Base-by-base conservation (phyloP, 37 sponge, comb jelly and placozoan genomes). In the Halisarca cf. caerulea region DNA sequence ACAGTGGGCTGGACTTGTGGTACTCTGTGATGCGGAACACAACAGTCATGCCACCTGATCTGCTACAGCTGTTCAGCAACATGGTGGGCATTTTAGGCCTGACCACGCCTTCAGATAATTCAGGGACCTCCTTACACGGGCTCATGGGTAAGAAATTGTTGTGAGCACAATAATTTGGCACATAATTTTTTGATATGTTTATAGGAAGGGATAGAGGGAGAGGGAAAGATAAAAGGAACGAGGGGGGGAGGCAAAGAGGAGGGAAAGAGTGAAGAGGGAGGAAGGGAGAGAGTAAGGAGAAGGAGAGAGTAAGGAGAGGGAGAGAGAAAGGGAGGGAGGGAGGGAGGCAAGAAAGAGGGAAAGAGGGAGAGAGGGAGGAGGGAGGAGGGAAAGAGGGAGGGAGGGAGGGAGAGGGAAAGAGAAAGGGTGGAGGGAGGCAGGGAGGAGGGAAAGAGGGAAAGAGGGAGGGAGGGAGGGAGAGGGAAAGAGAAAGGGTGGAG, bases 1-100 rank as follows among this genome's bases (percentile, higher is more conserved):
- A 94, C 37, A 91, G 88, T 79, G 94, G 89, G 33, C 84, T 94
- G 27, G 80, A 59, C 24, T 58, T 94, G 32, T 94, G 94, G 94
- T 88, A 42, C 69, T 73, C 85, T 24, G 83, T 82, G 6, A 53
- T 94, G 68, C 69, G 80, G 41, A 51, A 90, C 58, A 33, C 89
- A 17, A 75, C 89, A 27, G 15, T 55, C 21, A 54, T 80, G 44
- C 55, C 86, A 30, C 37, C 80, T 24, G 91, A 83, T n/a, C 81
- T 94, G 79, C 58, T 88, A 18, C 83, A 78, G 2, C 87, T 94
- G 44, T 44, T 94, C 3, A 51, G 37, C 33, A 90, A 94, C 85
- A 88, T 94, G 87, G 39, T 47, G 2, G 40, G 59, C 7, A 55
- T 80, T 8, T 34, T 80, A 32, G 94, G 94, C 8, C 79, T 93